These are phyloP conservation scores for Trogon surrucura DNA, from an alignment of 2,113 vertebrate genomes.

Conservation along the genomic window DNA sequence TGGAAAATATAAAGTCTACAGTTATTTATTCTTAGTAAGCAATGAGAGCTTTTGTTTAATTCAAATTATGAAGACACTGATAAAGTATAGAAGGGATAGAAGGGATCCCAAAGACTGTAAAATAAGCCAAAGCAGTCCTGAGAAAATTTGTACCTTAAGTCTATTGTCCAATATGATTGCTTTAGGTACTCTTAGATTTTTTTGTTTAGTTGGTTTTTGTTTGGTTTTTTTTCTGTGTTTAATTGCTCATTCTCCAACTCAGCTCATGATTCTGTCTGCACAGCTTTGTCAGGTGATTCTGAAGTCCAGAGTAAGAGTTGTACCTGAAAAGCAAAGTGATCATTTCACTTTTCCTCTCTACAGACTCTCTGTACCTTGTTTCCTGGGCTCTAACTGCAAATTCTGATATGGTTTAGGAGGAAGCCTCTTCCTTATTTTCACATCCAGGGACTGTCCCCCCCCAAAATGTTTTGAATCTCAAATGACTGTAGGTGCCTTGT, in stretches of 20 bases:
- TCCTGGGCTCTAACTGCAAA: neutral
- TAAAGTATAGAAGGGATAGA: neutral
- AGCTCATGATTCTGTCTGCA: neutral
- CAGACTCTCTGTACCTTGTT: fast-evolving
- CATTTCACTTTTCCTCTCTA: neutral
- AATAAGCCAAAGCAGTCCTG: neutral
- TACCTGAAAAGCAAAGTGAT: neutral
- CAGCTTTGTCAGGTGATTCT: neutral
- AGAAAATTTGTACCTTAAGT: neutral
- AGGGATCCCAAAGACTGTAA: neutral
- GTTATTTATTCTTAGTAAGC: neutral
- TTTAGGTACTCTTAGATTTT: neutral
- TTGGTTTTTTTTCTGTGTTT: neutral
- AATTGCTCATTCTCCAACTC: neutral
- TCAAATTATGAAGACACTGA: neutral
- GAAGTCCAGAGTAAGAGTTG: neutral
- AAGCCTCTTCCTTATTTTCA: neutral
- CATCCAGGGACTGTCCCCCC: neutral
- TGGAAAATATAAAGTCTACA: neutral
- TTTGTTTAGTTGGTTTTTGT: too few species aligned
- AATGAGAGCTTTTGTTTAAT: neutral
- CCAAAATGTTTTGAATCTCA: neutral
- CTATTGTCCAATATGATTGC: neutral
- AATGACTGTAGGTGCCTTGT: neutral
- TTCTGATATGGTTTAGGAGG: neutral